Conservation (phyloP, 2,797 vertebrate genomes). For the Acanthiza pusilla region DNA sequence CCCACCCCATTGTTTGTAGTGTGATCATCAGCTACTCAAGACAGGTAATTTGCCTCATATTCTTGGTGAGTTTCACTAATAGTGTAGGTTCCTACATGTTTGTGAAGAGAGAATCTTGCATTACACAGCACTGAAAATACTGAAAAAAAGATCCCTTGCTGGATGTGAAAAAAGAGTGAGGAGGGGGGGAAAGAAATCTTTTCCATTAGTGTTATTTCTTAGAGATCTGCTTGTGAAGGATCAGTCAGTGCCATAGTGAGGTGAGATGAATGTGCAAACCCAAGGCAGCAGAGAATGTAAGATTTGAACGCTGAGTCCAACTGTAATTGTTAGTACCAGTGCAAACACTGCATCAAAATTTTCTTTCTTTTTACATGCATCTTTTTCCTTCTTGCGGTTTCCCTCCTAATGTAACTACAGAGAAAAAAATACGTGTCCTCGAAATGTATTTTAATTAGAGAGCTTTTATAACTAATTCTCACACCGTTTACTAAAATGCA, state of each 20-base stretch:
- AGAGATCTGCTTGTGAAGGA: not conserved
- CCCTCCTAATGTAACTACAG: not conserved
- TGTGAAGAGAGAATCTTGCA: not conserved
- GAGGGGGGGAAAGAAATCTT: not conserved
- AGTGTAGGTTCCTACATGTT: not conserved
- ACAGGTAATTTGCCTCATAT: not conserved
- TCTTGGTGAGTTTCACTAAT: not conserved
- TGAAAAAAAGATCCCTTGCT: not conserved
- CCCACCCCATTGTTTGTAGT: not conserved
- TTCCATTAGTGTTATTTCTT: not conserved
- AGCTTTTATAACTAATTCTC: not conserved
- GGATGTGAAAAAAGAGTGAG: not conserved
- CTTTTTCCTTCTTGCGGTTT: not conserved
- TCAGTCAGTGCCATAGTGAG: not conserved
- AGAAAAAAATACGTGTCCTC: not conserved
- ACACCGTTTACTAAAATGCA: conserved; percentile 2
- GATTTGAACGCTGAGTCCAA: not conserved
- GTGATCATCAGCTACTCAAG: not conserved
- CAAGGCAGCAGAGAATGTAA: not conserved
- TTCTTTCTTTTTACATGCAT: not conserved
- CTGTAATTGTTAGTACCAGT: not conserved
- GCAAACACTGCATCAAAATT: not conserved
- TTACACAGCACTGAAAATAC: not conserved
- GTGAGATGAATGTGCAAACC: fast-evolving
- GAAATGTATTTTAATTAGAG: not conserved